phyloP scores from a whole-genome alignment of 2,888 invertebrate species.

The Neocrepidodera transversa region DNA sequence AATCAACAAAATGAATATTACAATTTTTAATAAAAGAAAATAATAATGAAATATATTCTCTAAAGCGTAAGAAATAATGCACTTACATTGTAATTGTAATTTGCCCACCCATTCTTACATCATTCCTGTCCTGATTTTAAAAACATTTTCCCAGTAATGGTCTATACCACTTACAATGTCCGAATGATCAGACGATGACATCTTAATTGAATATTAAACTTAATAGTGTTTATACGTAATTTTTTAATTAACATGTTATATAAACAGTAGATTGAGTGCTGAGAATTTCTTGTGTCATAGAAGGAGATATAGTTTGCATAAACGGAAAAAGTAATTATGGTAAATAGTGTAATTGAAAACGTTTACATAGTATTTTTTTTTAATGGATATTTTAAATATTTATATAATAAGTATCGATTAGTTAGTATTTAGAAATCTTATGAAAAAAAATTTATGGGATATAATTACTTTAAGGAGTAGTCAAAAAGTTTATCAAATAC shows the following conservation, averaged over 20 bases:
- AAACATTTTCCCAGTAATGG: neutral
- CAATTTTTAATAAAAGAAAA: too few species aligned
- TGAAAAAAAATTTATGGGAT: too few species aligned
- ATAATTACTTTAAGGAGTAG: too few species aligned
- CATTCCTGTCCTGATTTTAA: neutral
- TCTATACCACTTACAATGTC: neutral
- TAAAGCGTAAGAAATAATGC: too few species aligned
- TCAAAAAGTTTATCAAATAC: too few species aligned
- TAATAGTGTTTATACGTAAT: neutral
- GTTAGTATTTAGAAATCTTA: too few species aligned
- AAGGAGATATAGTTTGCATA: neutral
- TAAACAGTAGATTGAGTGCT: neutral
- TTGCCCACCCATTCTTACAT: neutral
- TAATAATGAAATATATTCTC: too few species aligned
- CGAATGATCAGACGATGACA: neutral
- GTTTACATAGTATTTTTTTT: too few species aligned
- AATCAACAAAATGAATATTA: too few species aligned
- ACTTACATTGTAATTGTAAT: too few species aligned
- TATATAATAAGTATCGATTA: too few species aligned
- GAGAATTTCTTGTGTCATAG: neutral
- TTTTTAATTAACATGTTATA: constrained; percentile 5
- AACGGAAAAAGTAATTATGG: constrained; percentile 2
- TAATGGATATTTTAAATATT: too few species aligned
- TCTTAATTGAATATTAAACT: neutral
- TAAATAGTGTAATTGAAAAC: neutral